Conservation (phyloP, 2,797 vertebrate genomes). For the Mormyrus hasselquistii region DNA sequence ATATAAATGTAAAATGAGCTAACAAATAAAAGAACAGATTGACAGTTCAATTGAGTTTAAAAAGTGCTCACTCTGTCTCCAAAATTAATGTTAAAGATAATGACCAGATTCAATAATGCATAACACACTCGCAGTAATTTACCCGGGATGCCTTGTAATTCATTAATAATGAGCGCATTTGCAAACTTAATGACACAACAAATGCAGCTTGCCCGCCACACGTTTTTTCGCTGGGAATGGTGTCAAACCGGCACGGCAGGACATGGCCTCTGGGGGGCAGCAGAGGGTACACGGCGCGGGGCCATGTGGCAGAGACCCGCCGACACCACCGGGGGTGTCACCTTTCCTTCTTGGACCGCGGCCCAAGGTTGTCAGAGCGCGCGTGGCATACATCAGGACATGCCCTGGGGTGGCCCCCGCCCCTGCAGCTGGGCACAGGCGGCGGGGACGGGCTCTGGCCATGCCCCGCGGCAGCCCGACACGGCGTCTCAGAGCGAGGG, state of each 20-base stretch:
- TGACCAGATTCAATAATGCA: conserved; percentile 18
- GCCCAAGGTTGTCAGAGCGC: conserved; percentile 14
- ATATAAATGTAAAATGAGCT: background rate
- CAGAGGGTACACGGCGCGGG: background rate
- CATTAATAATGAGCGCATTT: conserved; percentile 64
- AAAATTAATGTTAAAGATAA: conserved; percentile 12
- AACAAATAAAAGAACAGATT: background rate
- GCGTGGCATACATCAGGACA: background rate
- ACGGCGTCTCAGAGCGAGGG: background rate
- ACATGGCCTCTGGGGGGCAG: background rate
- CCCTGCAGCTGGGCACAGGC: background rate
- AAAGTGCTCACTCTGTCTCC: background rate
- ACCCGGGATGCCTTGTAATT: conserved; percentile 39
- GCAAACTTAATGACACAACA: conserved; percentile 45
- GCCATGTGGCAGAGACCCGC: background rate
- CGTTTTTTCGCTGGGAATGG: background rate
- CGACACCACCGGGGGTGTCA: background rate
- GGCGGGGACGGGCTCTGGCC: background rate
- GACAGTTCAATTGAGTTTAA: background rate
- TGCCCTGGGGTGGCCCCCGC: background rate
- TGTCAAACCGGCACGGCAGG: background rate
- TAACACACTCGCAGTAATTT: background rate
- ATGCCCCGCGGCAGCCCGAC: background rate
- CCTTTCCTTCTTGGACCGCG: conserved; percentile 6
- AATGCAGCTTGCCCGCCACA: background rate